Base-by-base conservation (phyloP, 2,888 invertebrate genomes). In the Eremobia ochroleuca region DNA sequence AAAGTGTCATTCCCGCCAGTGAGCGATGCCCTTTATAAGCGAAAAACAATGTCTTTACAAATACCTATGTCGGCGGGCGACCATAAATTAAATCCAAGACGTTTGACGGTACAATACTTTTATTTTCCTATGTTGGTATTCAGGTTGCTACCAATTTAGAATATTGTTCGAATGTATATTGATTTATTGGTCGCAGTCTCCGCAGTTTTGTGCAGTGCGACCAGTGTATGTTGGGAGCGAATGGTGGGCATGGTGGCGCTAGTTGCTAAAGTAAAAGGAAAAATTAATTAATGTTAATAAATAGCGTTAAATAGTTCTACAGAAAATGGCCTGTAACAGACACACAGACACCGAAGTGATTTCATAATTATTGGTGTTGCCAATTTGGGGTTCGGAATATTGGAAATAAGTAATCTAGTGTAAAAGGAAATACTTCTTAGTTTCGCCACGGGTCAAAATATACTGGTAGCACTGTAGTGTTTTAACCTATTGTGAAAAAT, bases 111-210 rank as follows among this genome's bases (percentile, higher is more conserved):
- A 65, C 64, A 65, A 40, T 74, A 70, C 69, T 86, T 79, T 82
- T 83, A 84, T 88, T 88, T 89, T 81, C 76, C 69, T 28, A 61
- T 61, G 62, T 69, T 66, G 89, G 88, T 87, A 89, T 89, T 89
- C 83, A 81, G 87, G 88, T 86, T 77, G 85, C 34, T 74, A 79
- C 76, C 62, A 68, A 88, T 81, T 83, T 89, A 87, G 89, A 86
- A 74, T 77, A 61, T 65, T 78, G 85, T 83, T 82, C 82, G 70
- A 81, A 81, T 84, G 82, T 78, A 82, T 76, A 88, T 85, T 88
- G 86, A 88, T 90, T 84, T 90, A 89, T 86, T 73, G 71, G 68
- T 66, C 43, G n/a, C 52, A n/a, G 40, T 64, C 77, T 77, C 61
- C 70, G 67, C 59, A 67, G 65, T 66, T 80, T 80, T 71, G 72